Evolutionary conservation across 2,888 invertebrate species (phyloP).

Genomic region (Morinoia aosen): DNA sequence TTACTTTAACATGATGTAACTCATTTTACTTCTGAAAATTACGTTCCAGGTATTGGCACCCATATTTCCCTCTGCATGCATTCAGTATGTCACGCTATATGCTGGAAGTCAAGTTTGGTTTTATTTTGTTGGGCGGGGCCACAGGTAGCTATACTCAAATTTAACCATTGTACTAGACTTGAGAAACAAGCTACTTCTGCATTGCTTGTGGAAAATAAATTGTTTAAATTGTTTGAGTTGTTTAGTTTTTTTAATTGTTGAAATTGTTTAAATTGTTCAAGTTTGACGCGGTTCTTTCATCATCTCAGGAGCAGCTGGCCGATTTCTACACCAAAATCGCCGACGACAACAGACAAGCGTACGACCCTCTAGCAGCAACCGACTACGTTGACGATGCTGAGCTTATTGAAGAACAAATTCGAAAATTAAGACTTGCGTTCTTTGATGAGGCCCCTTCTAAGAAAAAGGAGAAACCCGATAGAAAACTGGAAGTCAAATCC

Average conservation of each 20-base stretch:
- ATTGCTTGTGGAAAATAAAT: too few relatives aligned
- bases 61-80: too few relatives aligned
- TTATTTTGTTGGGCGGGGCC: too few relatives aligned
- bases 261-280: too few relatives aligned
- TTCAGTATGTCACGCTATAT: too few relatives aligned
- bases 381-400: constrained; percentile 9
- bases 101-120: too few relatives aligned
- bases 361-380: not conserved
- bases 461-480: not conserved
- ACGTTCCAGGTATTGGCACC: too few relatives aligned
- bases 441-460: constrained; percentile 6
- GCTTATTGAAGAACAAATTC: not conserved
- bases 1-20: not conserved
- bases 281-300: not conserved
- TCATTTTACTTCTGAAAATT: not conserved
- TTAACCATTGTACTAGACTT: too few relatives aligned
- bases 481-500: not conserved
- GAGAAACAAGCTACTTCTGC: too few relatives aligned
- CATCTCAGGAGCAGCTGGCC: constrained; percentile 56
- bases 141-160: too few relatives aligned
- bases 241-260: too few relatives aligned
- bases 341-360: constrained; percentile 54
- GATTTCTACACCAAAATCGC: constrained; percentile 57
- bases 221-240: not conserved
- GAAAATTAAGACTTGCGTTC: not conserved